A percentile compares a stretch with the other conserved stretches of the same genome.
These are phyloP conservation scores for Pachycephala philippinensis DNA, from an alignment of 2,113 vertebrate species.

Conservation along the genomic window DNA sequence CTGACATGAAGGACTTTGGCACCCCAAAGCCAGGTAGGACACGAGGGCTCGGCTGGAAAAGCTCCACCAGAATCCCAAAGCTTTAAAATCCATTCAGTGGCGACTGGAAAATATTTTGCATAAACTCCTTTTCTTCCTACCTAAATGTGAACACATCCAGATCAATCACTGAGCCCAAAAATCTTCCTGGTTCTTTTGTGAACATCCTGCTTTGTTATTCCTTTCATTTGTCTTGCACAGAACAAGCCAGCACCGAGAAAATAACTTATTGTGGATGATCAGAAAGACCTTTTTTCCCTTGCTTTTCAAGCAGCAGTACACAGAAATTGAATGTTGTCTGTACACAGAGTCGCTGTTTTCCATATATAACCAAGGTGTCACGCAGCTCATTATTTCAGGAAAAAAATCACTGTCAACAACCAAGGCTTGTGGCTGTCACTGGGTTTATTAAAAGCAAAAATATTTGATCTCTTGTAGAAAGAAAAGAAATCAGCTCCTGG, in stretches of 20 bases:
- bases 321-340: neutral
- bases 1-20: fast-evolving
- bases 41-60: fast-evolving
- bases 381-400: neutral
- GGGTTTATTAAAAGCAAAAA: neutral
- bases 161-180: neutral
- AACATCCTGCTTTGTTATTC: neutral
- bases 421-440: neutral
- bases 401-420: neutral
- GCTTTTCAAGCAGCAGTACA: neutral
- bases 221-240: neutral
- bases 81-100: neutral
- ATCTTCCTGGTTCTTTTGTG: neutral
- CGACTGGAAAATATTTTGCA: neutral
- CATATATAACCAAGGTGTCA: neutral
- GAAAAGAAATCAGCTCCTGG: neutral
- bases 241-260: neutral
- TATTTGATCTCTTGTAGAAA: neutral
- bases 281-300: neutral
- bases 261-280: neutral
- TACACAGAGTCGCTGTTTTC: neutral
- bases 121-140: neutral
- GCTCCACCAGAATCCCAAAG: neutral
- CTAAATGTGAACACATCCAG: neutral
- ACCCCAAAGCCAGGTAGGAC: neutral